Conservation (phyloP, 2,888 invertebrate genomes). For the Drosophila mercatorum region DNA sequence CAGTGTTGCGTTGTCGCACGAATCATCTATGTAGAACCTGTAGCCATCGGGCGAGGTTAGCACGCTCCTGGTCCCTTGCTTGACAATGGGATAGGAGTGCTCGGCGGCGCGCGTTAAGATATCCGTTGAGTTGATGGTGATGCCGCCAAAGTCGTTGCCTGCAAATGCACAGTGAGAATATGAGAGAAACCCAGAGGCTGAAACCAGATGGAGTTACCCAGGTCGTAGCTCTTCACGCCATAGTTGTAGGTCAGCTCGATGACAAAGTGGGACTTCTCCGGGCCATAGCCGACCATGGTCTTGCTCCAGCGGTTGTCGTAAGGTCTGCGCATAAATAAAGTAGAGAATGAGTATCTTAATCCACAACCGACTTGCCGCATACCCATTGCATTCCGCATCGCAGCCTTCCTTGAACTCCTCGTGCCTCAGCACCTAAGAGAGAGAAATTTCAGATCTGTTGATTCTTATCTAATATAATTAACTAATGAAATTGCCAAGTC, state of each 20-base stretch:
- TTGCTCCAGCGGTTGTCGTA: slow-evolving; percentile 99
- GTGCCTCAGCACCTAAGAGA: slow-evolving; percentile 93
- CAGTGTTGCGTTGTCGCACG: slow-evolving; percentile 91
- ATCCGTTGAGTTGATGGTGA: slow-evolving; percentile 92
- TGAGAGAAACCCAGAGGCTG: too few relatives aligned
- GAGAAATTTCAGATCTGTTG: too few relatives aligned
- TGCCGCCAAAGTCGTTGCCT: slow-evolving; percentile 94
- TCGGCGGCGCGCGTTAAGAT: slow-evolving; percentile 90
- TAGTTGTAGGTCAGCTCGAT: slow-evolving; percentile 99
- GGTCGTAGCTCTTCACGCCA: slow-evolving; percentile 93
- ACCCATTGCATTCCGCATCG: slow-evolving; percentile 99
- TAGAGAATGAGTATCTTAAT: not conserved
- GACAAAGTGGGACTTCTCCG: slow-evolving; percentile 97
- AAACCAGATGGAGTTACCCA: slow-evolving; percentile 86
- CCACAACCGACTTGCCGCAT: slow-evolving; percentile 57
- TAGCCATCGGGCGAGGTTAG: slow-evolving; percentile 97
- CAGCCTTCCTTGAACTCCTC: slow-evolving; percentile 99
- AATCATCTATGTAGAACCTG: slow-evolving; percentile 91
- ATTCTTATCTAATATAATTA: slow-evolving; percentile 28
- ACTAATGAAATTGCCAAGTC: slow-evolving; percentile 12
- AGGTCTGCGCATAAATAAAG: slow-evolving; percentile 87
- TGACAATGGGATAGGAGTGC: slow-evolving; percentile 89
- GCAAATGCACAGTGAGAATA: not conserved
- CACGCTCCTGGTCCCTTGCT: slow-evolving; percentile 87
- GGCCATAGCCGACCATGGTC: slow-evolving; percentile 99